Percentiles rank a stretch among this genome's conserved stretches.
Evolutionary conservation across 2,113 vertebrate species (phyloP).

Genomic region (Aldabrachelys gigantea): DNA sequence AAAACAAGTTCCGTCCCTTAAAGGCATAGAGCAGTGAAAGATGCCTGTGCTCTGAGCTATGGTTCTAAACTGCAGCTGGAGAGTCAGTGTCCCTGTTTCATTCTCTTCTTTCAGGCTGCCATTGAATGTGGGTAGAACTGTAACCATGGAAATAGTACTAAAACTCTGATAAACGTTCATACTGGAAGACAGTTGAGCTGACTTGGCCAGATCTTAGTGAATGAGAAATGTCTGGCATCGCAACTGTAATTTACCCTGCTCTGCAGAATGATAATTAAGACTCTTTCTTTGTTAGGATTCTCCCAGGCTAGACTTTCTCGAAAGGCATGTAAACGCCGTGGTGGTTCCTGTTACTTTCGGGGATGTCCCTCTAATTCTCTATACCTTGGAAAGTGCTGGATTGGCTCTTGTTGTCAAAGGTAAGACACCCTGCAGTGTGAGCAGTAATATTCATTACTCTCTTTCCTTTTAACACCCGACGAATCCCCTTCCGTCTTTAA

Average conservation of each 20-base stretch:
- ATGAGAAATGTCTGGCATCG: too few relatives aligned
- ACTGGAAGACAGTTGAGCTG: too few relatives aligned
- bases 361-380: too few relatives aligned
- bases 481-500: neutral
- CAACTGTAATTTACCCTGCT: neutral
- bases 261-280: neutral
- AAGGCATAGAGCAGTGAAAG: neutral
- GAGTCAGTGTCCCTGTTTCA: neutral
- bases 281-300: neutral
- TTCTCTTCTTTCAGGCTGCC: neutral
- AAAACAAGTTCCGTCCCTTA: neutral
- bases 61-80: neutral
- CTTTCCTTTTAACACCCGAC: neutral
- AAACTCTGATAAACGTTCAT: too few relatives aligned
- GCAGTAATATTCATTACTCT: neutral
- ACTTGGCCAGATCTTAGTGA: too few relatives aligned
- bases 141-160: neutral
- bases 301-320: neutral
- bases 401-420: neutral
- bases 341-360: too few relatives aligned
- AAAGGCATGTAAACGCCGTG: fast-evolving
- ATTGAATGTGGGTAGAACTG: neutral
- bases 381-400: too few relatives aligned
- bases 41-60: neutral
- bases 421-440: neutral